Evolutionary conservation across 2,113 vertebrate genomes (phyloP), one percentile per base, ranked within the genome.

Genomic region (Brachirus orientalis): DNA sequence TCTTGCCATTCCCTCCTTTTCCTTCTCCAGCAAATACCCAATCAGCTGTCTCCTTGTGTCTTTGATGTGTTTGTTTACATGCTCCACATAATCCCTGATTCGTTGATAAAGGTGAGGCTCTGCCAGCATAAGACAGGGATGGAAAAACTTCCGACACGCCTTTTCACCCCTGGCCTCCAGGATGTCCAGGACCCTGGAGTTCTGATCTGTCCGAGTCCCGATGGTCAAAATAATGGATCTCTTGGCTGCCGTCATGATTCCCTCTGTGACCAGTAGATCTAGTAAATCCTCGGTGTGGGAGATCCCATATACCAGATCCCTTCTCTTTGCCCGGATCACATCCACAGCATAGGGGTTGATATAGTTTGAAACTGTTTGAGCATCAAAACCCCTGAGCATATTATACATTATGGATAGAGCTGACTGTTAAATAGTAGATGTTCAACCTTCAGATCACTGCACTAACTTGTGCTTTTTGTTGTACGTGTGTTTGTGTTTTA

Each of bases 141-240:
- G 93, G 60, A 95, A 95, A 75, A 95, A 95, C 16, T 94, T 90
- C 2, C 91, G 88, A 65, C 93, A 95, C 0, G 93, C 94, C 74
- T 87, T 62, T 85, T 96, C 95, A 52, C 95, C 94, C 72, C 88
- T 92, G 54, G 92, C 93, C 67, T 93, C 71, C 10, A 95, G 52
- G 11, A 88, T 82, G 55, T 94, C 93, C 73, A 95, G 83, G 60
- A 95, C 58, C n/a, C 69, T 67, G 20, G 90, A 87, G 68, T 91
- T 95, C 80, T 93, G 94, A 72, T 93, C 91, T 55, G 68, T 89
- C 60, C 16, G 46, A 41, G 88, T 92, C 71, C 79, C 80, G 57
- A 94, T 91, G 80, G 90, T 90, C 48, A 90, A 88, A 66, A 95
- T 50, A 1, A 90, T 33, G 6, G 88, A 76, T 79, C 77, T 92